Conservation (phyloP, 2,797 vertebrate species). For the Salmo trutta region DNA sequence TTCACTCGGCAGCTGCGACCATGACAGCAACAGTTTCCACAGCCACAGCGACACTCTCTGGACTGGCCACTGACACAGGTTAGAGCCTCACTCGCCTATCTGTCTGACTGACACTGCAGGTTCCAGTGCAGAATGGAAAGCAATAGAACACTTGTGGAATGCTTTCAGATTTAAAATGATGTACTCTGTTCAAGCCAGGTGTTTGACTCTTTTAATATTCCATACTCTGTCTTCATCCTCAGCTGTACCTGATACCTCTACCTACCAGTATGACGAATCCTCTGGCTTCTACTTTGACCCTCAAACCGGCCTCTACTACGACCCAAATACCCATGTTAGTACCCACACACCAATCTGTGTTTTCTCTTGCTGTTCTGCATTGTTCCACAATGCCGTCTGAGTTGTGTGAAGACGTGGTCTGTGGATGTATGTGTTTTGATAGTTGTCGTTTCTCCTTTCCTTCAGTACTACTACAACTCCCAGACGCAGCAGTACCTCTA, state of each 20-base stretch:
- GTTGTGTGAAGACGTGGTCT: no score
- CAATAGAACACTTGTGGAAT: no score
- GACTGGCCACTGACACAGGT: slow-evolving; percentile 32
- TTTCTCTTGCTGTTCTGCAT: no score
- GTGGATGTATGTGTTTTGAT: background rate
- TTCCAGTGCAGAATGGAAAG: no score
- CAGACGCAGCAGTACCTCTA: slow-evolving; percentile 98
- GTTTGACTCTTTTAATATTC: background rate
- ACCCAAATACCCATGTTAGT: slow-evolving; percentile 91
- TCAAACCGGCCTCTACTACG: slow-evolving; percentile 93
- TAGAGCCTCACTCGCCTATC: slow-evolving; percentile 45
- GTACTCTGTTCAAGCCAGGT: background rate
- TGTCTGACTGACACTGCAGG: background rate
- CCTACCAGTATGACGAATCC: slow-evolving; percentile 95
- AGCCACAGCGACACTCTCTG: slow-evolving; percentile 36
- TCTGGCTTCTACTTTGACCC: slow-evolving; percentile 98
- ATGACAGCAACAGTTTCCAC: slow-evolving; percentile 45
- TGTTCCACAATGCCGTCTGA: background rate
- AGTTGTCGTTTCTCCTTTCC: background rate
- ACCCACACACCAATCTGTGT: background rate
- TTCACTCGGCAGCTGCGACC: slow-evolving; percentile 54
- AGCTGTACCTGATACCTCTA: slow-evolving; percentile 91
- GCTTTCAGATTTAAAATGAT: background rate
- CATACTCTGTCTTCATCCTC: slow-evolving; percentile 24
- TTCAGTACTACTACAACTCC: slow-evolving; percentile 97